Base-by-base conservation (phyloP, 2,888 invertebrate genomes). In the Tupiocoris notatus region DNA sequence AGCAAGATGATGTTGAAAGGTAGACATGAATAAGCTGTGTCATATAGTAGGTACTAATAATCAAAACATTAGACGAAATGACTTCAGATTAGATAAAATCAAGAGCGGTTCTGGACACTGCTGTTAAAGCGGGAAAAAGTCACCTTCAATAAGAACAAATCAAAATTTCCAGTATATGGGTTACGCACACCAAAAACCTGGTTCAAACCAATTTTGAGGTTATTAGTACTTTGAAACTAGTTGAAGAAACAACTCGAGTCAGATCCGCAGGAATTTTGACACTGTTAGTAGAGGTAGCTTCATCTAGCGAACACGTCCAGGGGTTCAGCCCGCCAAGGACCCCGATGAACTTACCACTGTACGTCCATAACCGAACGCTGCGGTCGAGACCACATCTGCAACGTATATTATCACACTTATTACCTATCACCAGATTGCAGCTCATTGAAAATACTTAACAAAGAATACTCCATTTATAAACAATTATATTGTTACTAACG, bases 341-440 rank as follows among this genome's bases (percentile, higher is more conserved):
- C 18, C 79, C 80, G 1, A 80, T 71, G 64, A 79, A 81, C 21
- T 88, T 87, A 54, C 93, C 93, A 59, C 89, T 87, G 76, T 92
- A 83, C 0, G 89, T 89, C 93, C 93, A 93, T 83, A 92, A 84
- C 74, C 93, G 88, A 77, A 90, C 90, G 65, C 91, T 90, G 82
- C 88, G 89, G 85, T 92, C 92, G 75, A 87, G 86, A 80, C 91
- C 90, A 79, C 89, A 87, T 81, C 90, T 90, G n/a, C n/a, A n/a
- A n/a, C n/a, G n/a, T n/a, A n/a, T n/a, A n/a, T n/a, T n/a, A n/a
- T n/a, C n/a, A n/a, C n/a, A n/a, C n/a, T n/a, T n/a, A n/a, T n/a
- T n/a, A n/a, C n/a, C n/a, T n/a, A n/a, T n/a, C n/a, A n/a, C n/a
- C n/a, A n/a, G n/a, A n/a, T n/a, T n/a, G n/a, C n/a, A n/a, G n/a